Conservation (phyloP, 1,140 invertebrate genomes). For the Anagrus nilaparvatae region DNA sequence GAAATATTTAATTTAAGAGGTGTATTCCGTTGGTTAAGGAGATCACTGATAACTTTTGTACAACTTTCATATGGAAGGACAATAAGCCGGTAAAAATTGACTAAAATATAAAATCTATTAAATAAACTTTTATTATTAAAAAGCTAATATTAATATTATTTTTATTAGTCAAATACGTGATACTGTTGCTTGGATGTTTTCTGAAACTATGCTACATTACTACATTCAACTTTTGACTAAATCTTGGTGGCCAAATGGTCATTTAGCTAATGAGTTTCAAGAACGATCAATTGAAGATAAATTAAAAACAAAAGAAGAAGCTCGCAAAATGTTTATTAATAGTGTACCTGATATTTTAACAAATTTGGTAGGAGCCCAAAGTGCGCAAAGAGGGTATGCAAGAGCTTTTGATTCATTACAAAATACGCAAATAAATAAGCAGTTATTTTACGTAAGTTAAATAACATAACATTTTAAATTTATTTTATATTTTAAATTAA, state of each 20-base stretch:
- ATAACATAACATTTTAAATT: no score
- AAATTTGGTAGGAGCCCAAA: slow-evolving; percentile 76
- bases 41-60: slow-evolving; percentile 82
- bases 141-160: no score
- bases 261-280: slow-evolving; percentile 45
- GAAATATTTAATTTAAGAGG: slow-evolving; percentile 85
- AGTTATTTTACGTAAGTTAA: slow-evolving; percentile 80
- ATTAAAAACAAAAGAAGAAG: slow-evolving; percentile 51
- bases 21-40: slow-evolving; percentile 75
- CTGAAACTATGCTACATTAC: slow-evolving; percentile 81
- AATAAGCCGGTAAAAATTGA: slow-evolving; percentile 60
- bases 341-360: slow-evolving; percentile 70
- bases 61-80: slow-evolving; percentile 85
- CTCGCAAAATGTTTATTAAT: slow-evolving; percentile 55
- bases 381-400: slow-evolving; percentile 67
- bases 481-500: slow-evolving; percentile 26
- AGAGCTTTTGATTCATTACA: slow-evolving; percentile 84
- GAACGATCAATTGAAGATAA: slow-evolving; percentile 58
- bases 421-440: slow-evolving; percentile 78
- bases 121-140: background rate
- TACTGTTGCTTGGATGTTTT: slow-evolving; percentile 76
- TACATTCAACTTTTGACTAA: slow-evolving; percentile 75
- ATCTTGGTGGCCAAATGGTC: slow-evolving; percentile 79
- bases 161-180: slow-evolving; percentile 71
- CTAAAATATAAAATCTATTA: background rate